Conservation (phyloP, 2,888 invertebrate genomes). For the Oxycera nigricornis region DNA sequence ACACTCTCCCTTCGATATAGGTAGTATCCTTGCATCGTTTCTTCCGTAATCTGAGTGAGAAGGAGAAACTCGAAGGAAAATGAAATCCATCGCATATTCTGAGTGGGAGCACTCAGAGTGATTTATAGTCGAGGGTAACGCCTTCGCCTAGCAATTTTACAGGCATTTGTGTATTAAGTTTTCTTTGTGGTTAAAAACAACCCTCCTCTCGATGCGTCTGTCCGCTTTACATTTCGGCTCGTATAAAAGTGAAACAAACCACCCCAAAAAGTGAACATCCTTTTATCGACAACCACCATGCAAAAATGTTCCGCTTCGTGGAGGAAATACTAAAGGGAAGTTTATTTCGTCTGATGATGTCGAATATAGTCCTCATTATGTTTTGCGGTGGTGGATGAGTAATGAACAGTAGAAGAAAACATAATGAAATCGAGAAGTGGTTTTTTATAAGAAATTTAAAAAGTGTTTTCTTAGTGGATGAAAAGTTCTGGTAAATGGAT, state of each 20-base stretch:
- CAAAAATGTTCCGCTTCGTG: constrained; percentile 28
- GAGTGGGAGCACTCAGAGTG: constrained; percentile 43
- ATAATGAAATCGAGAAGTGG: background rate
- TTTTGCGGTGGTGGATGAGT: constrained; percentile 1
- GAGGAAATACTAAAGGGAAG: constrained; percentile 15
- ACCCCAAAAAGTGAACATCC: constrained; percentile 5
- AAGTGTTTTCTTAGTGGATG: too few relatives aligned
- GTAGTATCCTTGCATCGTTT: too few relatives aligned
- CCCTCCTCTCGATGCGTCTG: constrained; percentile 16
- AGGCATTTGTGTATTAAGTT: constrained; percentile 47
- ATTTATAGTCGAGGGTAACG: constrained; percentile 38
- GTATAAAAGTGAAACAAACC: constrained; percentile 13
- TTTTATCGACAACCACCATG: constrained; percentile 28
- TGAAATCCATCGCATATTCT: constrained; percentile 34
- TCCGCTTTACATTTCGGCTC: background rate
- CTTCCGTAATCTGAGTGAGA: background rate
- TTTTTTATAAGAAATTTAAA: too few relatives aligned
- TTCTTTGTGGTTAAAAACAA: constrained; percentile 36
- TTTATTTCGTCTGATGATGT: constrained; percentile 28
- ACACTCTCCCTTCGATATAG: too few relatives aligned
- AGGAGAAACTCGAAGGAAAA: constrained; percentile 13
- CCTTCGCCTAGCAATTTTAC: constrained; percentile 50
- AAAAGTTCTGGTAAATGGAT: too few relatives aligned
- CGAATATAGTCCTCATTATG: constrained; percentile 23
- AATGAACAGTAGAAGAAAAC: background rate